Evolutionary conservation across 2,113 vertebrate species (phyloP), one percentile per base, ranked within the genome.

Genomic region (Saguinus midas): DNA sequence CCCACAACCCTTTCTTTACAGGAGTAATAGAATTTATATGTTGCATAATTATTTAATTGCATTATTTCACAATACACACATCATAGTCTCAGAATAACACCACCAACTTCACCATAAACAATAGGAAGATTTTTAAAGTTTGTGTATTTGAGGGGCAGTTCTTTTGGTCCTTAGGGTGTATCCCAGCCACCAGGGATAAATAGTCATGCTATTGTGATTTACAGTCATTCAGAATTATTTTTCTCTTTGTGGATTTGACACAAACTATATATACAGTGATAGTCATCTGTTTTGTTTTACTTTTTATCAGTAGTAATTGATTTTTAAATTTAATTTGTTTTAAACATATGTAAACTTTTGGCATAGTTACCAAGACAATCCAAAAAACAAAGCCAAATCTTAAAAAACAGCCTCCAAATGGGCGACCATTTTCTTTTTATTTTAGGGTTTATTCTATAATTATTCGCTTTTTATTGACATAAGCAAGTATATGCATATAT

Each of bases 281-380:
- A 25, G 76, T 87, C 80, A 85, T 88, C 80, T 87, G 81, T 40
- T 97, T 93, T 45, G 14, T 81, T 91, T 96, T 72, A 86, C 25
- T 64, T 88, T 58, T 73, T 66, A 52, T 91, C 94, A 45, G 21
- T 93, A 81, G 9, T 91, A 85, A 91, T 58, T 78, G 57, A 94
- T 75, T 84, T 78, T 80, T 81, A 96, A 89, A 18, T 80, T 92
- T 58, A 95, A 90, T 95, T 95, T 88, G 25, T 88, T 94, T 92
- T 92, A 88, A 96, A 87, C 92, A 90, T 58, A 58, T 66, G 43
- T 85, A 84, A 94, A 88, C 57, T 66, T 81, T 94, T 98, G 96
- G 37, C 52, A n/a, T 70, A 21, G 32, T 70, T 93, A 76, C 57
- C 81, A 87, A 96, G 64, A 72, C 68, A 87, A 37, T 29, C 75